phyloP scores from a whole-genome alignment of 2,888 invertebrate species.

The Pimpla rufipes region DNA sequence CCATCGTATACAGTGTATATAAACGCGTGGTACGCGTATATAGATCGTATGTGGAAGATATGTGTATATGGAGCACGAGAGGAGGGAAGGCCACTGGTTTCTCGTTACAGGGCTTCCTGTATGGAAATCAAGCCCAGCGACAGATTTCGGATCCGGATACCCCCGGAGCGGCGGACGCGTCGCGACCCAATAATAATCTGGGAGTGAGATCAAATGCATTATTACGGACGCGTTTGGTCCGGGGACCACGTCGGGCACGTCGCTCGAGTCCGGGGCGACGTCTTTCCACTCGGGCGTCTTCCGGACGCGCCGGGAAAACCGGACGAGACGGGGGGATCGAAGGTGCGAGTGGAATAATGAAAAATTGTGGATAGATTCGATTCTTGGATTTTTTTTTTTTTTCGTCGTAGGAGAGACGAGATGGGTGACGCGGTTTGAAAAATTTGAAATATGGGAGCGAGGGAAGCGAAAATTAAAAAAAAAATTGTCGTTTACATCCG shows the following conservation, averaged over 20 bases:
- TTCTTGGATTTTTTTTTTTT: background rate
- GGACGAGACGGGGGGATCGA: background rate
- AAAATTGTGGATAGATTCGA: background rate
- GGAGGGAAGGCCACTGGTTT: constrained; percentile 78
- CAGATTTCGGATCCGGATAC: constrained; percentile 71
- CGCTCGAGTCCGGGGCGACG: background rate
- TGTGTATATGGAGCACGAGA: constrained; percentile 34
- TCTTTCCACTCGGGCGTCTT: constrained; percentile 27
- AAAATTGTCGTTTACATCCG: no score
- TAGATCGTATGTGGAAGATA: background rate
- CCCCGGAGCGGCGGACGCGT: constrained; percentile 3
- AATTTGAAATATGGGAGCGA: no score
- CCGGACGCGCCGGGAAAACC: constrained; percentile 2
- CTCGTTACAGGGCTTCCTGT: constrained; percentile 84
- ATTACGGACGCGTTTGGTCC: constrained; percentile 62
- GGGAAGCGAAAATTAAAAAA: no score
- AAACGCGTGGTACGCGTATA: background rate
- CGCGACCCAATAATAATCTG: constrained; percentile 77
- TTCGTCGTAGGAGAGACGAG: no score
- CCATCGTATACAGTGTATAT: constrained; percentile 6
- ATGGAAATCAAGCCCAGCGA: constrained; percentile 82
- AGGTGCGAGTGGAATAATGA: constrained; percentile 2
- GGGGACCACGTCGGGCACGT: constrained; percentile 18
- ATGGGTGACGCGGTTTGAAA: no score
- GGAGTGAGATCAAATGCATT: constrained; percentile 81